Percentiles rank a stretch among this genome's conserved stretches.
These are phyloP conservation scores for Anolis sagrei DNA, from an alignment of 2,113 vertebrate species.

Conservation along the genomic window DNA sequence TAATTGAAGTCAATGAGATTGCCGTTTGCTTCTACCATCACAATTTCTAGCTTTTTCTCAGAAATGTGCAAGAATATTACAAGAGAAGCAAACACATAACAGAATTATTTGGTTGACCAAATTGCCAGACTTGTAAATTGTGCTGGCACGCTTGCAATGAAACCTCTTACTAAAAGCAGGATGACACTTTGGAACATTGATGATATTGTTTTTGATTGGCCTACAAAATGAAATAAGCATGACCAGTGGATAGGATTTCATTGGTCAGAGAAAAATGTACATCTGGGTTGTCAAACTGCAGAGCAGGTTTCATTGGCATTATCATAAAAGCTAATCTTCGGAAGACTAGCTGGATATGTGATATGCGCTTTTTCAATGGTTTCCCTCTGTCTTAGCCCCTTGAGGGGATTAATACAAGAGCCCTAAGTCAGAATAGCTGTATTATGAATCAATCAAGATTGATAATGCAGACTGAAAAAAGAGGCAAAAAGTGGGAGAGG, in stretches of 20 bases:
- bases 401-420: not conserved
- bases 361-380: not conserved
- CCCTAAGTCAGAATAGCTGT: not conserved
- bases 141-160: not conserved
- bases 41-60: not conserved
- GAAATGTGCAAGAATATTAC: constrained; percentile 27
- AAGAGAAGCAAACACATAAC: constrained; percentile 32
- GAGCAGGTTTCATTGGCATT: constrained; percentile 31
- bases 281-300: constrained; percentile 50
- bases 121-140: constrained; percentile 25
- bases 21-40: not conserved
- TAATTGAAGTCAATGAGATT: not conserved
- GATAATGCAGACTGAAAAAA: not conserved
- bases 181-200: constrained; percentile 21
- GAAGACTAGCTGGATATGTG: constrained; percentile 33
- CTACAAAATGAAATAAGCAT: constrained; percentile 46
- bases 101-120: constrained; percentile 2
- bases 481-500: not conserved
- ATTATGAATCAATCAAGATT: not conserved
- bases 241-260: constrained; percentile 32
- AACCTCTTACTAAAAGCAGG: constrained; percentile 4
- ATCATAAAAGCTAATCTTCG: constrained; percentile 58
- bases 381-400: not conserved
- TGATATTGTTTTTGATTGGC: constrained; percentile 38
- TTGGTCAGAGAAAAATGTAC: constrained; percentile 33